Percentiles rank a stretch among this genome's conserved stretches.
Conservation (phyloP, 2,888 invertebrate species). For the Lordiphosa andalusiaca region DNA sequence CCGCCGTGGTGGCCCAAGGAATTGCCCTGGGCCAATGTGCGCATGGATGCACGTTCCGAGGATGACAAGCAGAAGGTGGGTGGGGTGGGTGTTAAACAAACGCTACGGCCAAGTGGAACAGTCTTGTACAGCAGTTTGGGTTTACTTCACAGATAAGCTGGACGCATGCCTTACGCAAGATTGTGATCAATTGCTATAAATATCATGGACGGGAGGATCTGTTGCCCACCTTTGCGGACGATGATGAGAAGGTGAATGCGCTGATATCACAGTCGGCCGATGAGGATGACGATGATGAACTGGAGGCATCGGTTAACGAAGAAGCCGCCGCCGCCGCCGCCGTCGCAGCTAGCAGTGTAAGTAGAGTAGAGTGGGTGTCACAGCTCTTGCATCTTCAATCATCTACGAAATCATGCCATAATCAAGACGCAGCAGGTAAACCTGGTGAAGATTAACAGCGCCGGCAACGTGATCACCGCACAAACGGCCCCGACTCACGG, state of each 20-base stretch:
- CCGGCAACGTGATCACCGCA: constrained; percentile 78
- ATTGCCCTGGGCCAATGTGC: constrained; percentile 98
- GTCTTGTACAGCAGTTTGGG: constrained; percentile 61
- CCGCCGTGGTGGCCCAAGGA: constrained; percentile 99
- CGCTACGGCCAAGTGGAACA: not conserved
- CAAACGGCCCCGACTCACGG: constrained; percentile 71
- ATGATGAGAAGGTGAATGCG: constrained; percentile 89
- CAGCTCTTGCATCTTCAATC: constrained; percentile 1
- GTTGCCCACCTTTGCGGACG: constrained; percentile 95
- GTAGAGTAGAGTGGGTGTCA: not conserved
- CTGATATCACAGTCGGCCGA: constrained; percentile 79
- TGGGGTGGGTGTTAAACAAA: constrained; percentile 27
- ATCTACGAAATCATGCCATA: constrained; percentile 2
- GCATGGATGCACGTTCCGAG: constrained; percentile 97
- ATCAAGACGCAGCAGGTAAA: constrained; percentile 74
- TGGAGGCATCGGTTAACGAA: not conserved
- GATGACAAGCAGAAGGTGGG: constrained; percentile 97
- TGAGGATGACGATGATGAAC: constrained; percentile 6
- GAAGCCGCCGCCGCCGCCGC: not conserved
- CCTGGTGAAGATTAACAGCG: constrained; percentile 80
- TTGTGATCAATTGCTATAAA: constrained; percentile 98
- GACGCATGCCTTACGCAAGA: constrained; percentile 97
- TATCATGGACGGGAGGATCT: constrained; percentile 98
- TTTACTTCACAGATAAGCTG: constrained; percentile 89
- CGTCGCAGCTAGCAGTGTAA: not conserved